phyloP scores from a whole-genome alignment of 1,140 invertebrate genomes.

The Eubasilissa regina region DNA sequence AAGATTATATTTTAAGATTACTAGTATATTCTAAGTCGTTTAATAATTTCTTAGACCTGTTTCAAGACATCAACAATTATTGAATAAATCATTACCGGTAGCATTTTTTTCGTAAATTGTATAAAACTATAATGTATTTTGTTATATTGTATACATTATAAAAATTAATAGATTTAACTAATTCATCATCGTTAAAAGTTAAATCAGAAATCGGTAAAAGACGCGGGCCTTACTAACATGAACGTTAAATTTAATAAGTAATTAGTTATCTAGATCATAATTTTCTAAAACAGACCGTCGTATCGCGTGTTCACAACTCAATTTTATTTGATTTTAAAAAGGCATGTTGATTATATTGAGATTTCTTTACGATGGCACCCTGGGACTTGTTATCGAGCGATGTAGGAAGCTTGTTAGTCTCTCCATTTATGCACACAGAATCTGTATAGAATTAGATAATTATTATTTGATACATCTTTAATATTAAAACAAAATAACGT shows the following conservation, averaged over 20 bases:
- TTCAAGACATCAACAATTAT: no score
- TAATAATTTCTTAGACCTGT: no score
- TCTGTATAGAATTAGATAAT: no score
- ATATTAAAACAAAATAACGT: no score
- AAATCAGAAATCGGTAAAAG: neutral
- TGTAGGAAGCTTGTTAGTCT: neutral
- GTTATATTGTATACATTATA: no score
- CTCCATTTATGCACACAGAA: neutral
- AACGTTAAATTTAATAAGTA: neutral
- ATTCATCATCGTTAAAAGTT: neutral
- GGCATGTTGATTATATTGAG: conserved; percentile 24
- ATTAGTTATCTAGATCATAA: neutral
- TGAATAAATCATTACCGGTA: no score
- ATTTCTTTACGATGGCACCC: neutral
- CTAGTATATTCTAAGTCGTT: no score
- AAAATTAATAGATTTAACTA: no score
- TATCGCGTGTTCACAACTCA: neutral
- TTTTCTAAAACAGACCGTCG: neutral
- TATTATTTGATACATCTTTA: no score
- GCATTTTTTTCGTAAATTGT: no score
- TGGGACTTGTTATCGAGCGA: neutral
- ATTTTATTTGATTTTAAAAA: conserved; percentile 4
- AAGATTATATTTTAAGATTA: no score
- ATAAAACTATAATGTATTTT: no score
- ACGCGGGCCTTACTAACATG: neutral